Evolutionary conservation across 37 sponge, comb jelly and placozoan species (phyloP), one percentile per base, ranked within the genome.

Genomic region (Oscarella lobularis): DNA sequence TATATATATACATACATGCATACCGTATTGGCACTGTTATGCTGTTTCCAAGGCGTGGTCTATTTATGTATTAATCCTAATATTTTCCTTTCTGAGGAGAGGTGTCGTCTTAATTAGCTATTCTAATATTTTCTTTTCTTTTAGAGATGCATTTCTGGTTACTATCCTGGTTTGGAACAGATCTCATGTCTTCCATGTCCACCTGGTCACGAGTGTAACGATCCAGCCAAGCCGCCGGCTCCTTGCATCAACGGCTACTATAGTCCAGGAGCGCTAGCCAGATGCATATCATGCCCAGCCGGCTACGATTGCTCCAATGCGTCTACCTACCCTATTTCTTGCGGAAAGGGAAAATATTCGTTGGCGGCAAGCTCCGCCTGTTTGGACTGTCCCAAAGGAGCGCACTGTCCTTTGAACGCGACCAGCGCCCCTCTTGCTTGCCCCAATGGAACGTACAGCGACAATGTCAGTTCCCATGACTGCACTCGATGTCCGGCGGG

Each of bases 201-300:
- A 39, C 74, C 65, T 33, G 74, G 74, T 1, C 38, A 32, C 3
- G 31, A 73, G 66, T 80, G 81, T 36, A 29, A 39, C 34, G 74
- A 80, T 33, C 66, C 81, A 20, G 32, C 81, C 2, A 3, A 2
- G 9, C 66, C 31, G 31, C 81, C 81, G 3, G 66, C 37, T 2
- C 27, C 74, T 2, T 80, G 81, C 31, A 32, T 20, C 35, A 14
- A 5, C 33, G 71, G 71, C 6, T 14, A 34, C 71, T 68, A 68
- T 35, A 68, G 71, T 35, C 71, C 31, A 5, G 31, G 31, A 34
- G 29, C 6, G 6, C 35, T 29, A 29, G 6, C 31, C 35, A 4
- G 31, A 32, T 68, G 71, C 31, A 34, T 29, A 34, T 35, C 29
- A 5, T 68, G 71, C 33, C 71, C 71, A 14, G 29, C 6, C 6